phyloP scores from a whole-genome alignment of 2,797 vertebrate genomes.

The Chromis chromis region DNA sequence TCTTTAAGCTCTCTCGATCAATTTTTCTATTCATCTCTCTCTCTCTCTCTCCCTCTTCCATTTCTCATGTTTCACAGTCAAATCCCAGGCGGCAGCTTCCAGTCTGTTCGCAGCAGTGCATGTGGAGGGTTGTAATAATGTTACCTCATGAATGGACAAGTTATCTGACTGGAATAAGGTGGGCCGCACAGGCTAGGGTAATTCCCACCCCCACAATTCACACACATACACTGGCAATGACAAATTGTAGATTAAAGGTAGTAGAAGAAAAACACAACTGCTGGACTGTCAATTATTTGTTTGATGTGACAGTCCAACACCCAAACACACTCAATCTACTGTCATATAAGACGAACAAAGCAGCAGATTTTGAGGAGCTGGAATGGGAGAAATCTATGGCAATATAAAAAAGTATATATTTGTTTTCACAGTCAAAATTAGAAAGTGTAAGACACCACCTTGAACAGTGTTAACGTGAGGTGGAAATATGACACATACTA shows the following conservation, averaged over 20 bases:
- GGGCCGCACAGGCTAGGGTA: conserved; percentile 28
- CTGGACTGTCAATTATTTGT: not conserved
- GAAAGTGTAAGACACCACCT: not conserved
- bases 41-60: conserved; percentile 34
- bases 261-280: not conserved
- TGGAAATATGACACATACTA: not conserved
- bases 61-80: conserved; percentile 70
- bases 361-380: not conserved
- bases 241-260: conserved; percentile 1
- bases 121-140: conserved; percentile 61
- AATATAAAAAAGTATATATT: not conserved
- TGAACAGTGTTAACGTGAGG: not conserved
- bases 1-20: conserved; percentile 58
- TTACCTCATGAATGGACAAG: conserved; percentile 76
- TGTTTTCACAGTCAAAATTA: not conserved
- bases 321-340: not conserved
- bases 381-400: rapidly evolving
- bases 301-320: not conserved
- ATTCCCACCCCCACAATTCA: conserved; percentile 18
- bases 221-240: conserved; percentile 16
- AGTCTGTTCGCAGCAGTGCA: conserved; percentile 61
- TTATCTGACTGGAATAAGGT: conserved; percentile 62
- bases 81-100: conserved; percentile 64
- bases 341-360: not conserved
- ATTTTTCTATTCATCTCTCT: conserved; percentile 72